These are phyloP conservation scores for Berghia stephanieae DNA, from an alignment of 1,140 invertebrate species.

Conservation along the genomic window DNA sequence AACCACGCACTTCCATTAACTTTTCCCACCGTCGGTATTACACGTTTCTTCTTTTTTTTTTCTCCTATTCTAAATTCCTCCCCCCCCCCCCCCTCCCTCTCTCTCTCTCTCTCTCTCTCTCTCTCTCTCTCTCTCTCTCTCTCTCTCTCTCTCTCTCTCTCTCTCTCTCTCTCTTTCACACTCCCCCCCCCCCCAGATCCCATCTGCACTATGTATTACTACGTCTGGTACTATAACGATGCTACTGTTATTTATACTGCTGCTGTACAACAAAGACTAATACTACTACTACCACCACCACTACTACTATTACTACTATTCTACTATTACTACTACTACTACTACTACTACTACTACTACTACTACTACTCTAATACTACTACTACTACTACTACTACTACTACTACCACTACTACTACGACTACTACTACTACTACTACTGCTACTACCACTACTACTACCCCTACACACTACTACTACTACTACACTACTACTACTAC, in stretches of 20 bases:
- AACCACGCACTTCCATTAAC: too few species aligned
- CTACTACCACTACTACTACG: conserved; percentile 14
- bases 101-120: background rate
- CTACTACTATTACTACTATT: background rate
- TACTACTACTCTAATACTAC: background rate
- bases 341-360: conserved; percentile 18
- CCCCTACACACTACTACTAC: background rate
- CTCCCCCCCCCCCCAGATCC: too few species aligned
- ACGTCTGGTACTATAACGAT: background rate
- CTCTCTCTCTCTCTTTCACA: background rate
- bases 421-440: conserved; percentile 16
- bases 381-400: conserved; percentile 19
- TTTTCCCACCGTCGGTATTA: too few species aligned
- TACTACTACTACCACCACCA: conserved; percentile 3
- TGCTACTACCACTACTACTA: conserved; percentile 16
- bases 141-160: background rate
- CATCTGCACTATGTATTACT: background rate
- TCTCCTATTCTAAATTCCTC: background rate
- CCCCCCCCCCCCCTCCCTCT: too few species aligned
- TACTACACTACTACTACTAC: background rate
- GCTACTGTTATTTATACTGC: conserved; percentile 5
- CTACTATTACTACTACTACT: conserved; percentile 11
- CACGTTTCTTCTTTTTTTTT: background rate
- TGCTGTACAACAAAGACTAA: background rate
- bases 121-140: background rate